Evolutionary conservation across 2,797 vertebrate genomes (phyloP).

Genomic region (Paguma larvata): DNA sequence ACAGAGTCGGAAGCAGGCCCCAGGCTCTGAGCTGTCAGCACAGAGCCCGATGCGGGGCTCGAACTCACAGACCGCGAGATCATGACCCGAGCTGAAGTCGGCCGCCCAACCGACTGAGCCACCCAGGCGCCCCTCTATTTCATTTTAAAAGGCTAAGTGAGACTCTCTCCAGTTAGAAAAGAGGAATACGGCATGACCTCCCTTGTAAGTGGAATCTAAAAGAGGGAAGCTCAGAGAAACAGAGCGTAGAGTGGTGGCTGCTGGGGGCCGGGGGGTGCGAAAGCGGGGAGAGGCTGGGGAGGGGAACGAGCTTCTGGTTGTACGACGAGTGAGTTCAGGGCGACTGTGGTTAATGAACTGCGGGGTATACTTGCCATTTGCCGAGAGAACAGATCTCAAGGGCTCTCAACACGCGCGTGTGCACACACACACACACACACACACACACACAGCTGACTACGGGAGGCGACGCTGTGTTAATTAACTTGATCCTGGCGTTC

Average conservation of each 20-base stretch:
- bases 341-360: not conserved
- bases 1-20: too few relatives aligned
- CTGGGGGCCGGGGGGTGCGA: not conserved
- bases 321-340: not conserved
- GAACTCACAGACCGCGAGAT: too few relatives aligned
- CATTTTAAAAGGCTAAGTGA: not conserved
- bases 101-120: too few relatives aligned
- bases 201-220: not conserved
- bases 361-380: not conserved
- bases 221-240: not conserved
- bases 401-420: not conserved
- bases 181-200: too few relatives aligned
- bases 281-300: fast-evolving
- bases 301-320: not conserved
- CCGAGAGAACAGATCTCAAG: not conserved
- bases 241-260: not conserved
- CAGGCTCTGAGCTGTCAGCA: too few relatives aligned
- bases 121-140: too few relatives aligned
- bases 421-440: fast-evolving
- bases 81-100: too few relatives aligned
- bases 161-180: not conserved
- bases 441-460: not conserved
- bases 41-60: too few relatives aligned
- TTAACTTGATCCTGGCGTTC: fast-evolving
- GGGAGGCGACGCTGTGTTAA: fast-evolving